Conservation (phyloP, 1,140 invertebrate genomes). For the Onthophagus taurus region DNA sequence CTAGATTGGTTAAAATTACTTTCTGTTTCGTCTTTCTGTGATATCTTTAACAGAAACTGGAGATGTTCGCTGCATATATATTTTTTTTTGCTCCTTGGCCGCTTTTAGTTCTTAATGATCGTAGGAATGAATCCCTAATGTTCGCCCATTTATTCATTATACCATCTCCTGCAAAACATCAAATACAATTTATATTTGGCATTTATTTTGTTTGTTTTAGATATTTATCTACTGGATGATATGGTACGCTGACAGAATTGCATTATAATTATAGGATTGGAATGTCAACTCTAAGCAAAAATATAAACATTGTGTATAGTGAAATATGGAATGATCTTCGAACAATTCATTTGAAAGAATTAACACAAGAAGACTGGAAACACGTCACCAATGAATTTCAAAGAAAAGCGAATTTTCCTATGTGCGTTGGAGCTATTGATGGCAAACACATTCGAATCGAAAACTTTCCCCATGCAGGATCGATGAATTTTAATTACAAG, state of each 20-base stretch:
- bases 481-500: no score
- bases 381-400: conserved; percentile 26
- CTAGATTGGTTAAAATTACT: no score
- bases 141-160: not conserved
- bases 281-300: conserved; percentile 29
- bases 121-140: not conserved
- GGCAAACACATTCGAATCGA: conserved; percentile 31
- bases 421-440: conserved; percentile 31
- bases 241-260: conserved; percentile 29
- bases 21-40: no score
- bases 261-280: conserved; percentile 32
- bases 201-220: conserved; percentile 24
- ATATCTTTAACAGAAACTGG: not conserved
- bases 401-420: conserved; percentile 30
- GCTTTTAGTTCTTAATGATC: not conserved
- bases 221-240: conserved; percentile 30
- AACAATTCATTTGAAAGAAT: conserved; percentile 20
- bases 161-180: not conserved
- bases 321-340: conserved; percentile 27
- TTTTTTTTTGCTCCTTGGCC: not conserved
- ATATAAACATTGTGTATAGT: conserved; percentile 25
- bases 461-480: no score
- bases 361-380: conserved; percentile 26
- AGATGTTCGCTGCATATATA: not conserved
- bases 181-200: not conserved